Evolutionary conservation across 2,888 invertebrate species (phyloP).

Genomic region (Steromphala cineraria): DNA sequence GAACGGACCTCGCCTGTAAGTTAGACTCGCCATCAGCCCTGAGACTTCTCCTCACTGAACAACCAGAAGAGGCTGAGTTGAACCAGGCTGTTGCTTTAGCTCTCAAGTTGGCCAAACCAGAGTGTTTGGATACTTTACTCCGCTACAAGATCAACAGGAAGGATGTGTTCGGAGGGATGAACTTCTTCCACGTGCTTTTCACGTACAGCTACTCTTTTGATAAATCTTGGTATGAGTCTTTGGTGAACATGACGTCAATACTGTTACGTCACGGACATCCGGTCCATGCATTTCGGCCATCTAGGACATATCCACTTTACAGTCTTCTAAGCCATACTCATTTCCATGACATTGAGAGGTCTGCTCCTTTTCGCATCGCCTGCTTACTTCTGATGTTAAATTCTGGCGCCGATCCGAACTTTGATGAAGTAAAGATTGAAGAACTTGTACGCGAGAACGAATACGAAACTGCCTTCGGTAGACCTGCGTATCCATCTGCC

Average conservation of each 20-base stretch:
- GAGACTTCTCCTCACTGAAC: constrained; percentile 52
- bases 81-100: constrained; percentile 59
- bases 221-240: constrained; percentile 53
- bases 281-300: constrained; percentile 54
- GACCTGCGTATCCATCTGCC: constrained; percentile 62
- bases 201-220: constrained; percentile 62
- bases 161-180: constrained; percentile 62
- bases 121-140: constrained; percentile 63
- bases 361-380: constrained; percentile 51
- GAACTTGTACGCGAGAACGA: constrained; percentile 47
- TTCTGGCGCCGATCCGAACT: constrained; percentile 67
- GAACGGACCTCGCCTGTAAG: constrained; percentile 60
- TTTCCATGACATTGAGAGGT: constrained; percentile 51
- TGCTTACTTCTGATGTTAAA: constrained; percentile 52
- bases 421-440: constrained; percentile 58
- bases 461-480: constrained; percentile 58
- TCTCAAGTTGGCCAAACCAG: constrained; percentile 57
- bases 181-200: constrained; percentile 68
- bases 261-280: constrained; percentile 59
- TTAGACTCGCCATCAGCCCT: constrained; percentile 61
- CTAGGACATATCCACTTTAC: constrained; percentile 68
- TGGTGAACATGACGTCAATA: constrained; percentile 60
- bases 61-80: constrained; percentile 40
- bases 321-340: constrained; percentile 62
- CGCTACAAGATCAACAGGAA: constrained; percentile 40